Base-by-base conservation (phyloP, 1,140 invertebrate species). In the Diorhabda elongata region DNA sequence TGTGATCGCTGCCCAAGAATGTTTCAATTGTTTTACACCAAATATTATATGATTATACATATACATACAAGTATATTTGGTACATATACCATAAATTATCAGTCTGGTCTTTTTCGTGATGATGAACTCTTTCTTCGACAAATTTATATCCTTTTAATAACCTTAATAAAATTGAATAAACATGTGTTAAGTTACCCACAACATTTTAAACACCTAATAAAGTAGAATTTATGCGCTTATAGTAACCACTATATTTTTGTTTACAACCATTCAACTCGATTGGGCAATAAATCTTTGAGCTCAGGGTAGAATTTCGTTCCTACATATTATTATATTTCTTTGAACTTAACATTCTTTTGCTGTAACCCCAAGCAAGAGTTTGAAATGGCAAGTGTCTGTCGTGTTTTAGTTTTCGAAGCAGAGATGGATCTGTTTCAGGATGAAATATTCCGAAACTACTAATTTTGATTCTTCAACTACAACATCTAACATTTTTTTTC, bases 241-340 rank as follows among this genome's bases (percentile, higher is more conserved):
- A 74, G 71, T 73, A 73, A 77, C 76, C 76, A 75, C 73, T 73
- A 76, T 74, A 74, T 74, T 75, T 74, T 69, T 73, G 71, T 77
- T 71, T 73, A 76, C 73, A 75, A 72, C 74, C 76, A 73, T 76
- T 77, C 76, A 72, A 64, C 70, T 74, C 72, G 69, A 62, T 64
- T 66, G 71, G 71, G 71, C 61, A 70, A 77, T 77, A 77, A 77
- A 77, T 77, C 76, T 77, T 75, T 72, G 66, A 62, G 73, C 47
- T 66, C 60, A 41, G 68, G 65, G 67, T 64, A 64, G 57, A 72
- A 41, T 56, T 52, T 65, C 66, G 64, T 44, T 62, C 61, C 61
- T 62, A 52, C 4, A 52, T 52, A 62, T 62, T 26, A 26, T 26
- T n/a, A n/a, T 62, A 5, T 62, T 41, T 62, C 61, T 62, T 61